phyloP scores from a whole-genome alignment of 2,113 vertebrate genomes.

The Macquaria australasica region DNA sequence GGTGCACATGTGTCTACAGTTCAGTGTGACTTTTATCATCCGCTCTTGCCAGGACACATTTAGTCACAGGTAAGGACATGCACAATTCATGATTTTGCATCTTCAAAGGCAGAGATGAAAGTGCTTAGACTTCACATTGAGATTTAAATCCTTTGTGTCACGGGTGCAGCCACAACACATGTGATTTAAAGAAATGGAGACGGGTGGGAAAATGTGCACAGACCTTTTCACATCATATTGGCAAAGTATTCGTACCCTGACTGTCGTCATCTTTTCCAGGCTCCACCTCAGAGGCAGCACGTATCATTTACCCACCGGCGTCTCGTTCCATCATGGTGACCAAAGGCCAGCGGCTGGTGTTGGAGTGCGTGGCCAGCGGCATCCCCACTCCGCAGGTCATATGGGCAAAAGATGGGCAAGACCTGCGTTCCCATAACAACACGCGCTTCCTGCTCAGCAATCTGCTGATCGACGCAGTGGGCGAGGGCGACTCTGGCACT shows the following conservation, averaged over 20 bases:
- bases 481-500: slow-evolving; percentile 92
- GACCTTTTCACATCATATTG: background rate
- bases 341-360: slow-evolving; percentile 94
- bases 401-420: slow-evolving; percentile 93
- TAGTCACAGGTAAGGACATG: slow-evolving; percentile 20
- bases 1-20: slow-evolving; percentile 13
- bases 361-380: slow-evolving; percentile 97
- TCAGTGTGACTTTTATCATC: slow-evolving; percentile 20
- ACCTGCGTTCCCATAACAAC: slow-evolving; percentile 90
- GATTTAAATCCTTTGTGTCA: background rate
- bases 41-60: slow-evolving; percentile 15
- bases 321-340: slow-evolving; percentile 96
- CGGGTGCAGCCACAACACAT: background rate
- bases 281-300: slow-evolving; percentile 92
- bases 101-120: slow-evolving; percentile 38
- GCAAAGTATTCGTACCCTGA: background rate
- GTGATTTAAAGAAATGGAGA: background rate
- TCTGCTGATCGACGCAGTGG: slow-evolving; percentile 92
- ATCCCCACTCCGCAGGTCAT: slow-evolving; percentile 93
- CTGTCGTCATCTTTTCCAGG: slow-evolving; percentile 78
- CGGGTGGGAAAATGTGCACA: background rate
- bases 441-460: slow-evolving; percentile 96
- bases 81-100: background rate
- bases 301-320: slow-evolving; percentile 94
- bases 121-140: background rate